Conservation (phyloP, 1,140 invertebrate genomes). For the Mylabris phalerata region DNA sequence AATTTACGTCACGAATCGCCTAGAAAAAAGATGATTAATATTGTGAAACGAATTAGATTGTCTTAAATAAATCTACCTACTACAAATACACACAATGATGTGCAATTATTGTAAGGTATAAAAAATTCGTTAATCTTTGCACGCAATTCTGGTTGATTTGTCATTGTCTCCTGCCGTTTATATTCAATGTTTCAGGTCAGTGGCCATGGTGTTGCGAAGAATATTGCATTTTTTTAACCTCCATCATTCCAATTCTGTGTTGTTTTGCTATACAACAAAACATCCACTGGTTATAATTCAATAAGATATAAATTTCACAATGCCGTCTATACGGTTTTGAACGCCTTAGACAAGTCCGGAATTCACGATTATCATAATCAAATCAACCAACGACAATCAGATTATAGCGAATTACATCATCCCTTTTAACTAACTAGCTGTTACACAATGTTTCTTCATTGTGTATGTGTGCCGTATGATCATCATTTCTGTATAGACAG, state of each 20-base stretch:
- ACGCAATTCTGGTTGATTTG: conserved; percentile 14
- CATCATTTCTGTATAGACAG: too few relatives aligned
- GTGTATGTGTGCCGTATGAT: too few relatives aligned
- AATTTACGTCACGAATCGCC: too few relatives aligned
- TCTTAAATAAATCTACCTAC: too few relatives aligned
- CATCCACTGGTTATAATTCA: conserved; percentile 11
- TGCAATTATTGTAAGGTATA: too few relatives aligned
- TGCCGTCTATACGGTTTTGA: not conserved
- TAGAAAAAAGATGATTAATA: too few relatives aligned
- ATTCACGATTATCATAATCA: conserved; percentile 25
- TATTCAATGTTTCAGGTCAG: conserved; percentile 10
- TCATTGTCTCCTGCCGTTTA: conserved; percentile 13
- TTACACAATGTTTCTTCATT: too few relatives aligned
- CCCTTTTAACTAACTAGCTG: conserved; percentile 8
- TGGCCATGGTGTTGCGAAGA: not conserved
- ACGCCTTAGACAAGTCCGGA: conserved; percentile 12
- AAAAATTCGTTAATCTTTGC: not conserved
- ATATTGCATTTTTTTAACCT: too few relatives aligned
- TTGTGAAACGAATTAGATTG: too few relatives aligned
- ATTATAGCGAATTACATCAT: conserved; percentile 29
- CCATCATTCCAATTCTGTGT: too few relatives aligned
- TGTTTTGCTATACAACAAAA: not conserved
- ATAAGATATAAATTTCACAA: conserved; percentile 18
- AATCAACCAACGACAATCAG: conserved; percentile 25
- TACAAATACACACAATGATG: too few relatives aligned